phyloP scores from a whole-genome alignment of 1,140 invertebrate species.

The Eciton burchellii region DNA sequence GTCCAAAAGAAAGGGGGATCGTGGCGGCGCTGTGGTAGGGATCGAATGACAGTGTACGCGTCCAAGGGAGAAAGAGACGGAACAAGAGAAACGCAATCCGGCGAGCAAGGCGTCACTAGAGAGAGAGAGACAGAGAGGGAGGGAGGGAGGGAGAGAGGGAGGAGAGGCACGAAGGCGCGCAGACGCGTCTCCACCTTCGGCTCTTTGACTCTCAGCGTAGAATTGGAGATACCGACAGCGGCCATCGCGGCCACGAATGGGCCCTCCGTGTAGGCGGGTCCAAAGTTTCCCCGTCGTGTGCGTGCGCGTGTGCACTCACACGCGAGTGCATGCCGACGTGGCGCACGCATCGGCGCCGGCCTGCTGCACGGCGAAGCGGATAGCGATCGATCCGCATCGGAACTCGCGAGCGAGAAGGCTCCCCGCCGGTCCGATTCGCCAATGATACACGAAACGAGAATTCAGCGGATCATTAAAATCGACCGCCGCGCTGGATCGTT shows the following conservation, averaged over 20 bases:
- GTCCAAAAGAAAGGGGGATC: constrained; percentile 38
- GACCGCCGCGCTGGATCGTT: no score
- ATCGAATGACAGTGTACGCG: constrained; percentile 34
- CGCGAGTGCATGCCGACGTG: not conserved
- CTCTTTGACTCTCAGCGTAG: constrained; percentile 62
- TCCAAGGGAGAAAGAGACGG: not conserved
- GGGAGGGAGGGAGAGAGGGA: no score
- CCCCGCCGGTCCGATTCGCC: no score
- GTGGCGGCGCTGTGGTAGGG: constrained; percentile 13
- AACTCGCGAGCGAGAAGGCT: no score
- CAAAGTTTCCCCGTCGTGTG: constrained; percentile 68
- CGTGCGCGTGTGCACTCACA: not conserved
- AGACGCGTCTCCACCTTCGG: constrained; percentile 84
- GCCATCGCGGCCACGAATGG: constrained; percentile 83
- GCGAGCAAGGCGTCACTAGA: constrained; percentile 37
- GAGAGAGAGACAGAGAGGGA: constrained; percentile 67
- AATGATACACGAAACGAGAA: no score
- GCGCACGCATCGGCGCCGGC: not conserved
- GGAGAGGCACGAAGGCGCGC: constrained; percentile 73
- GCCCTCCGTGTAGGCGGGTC: constrained; percentile 83
- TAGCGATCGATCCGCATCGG: not conserved
- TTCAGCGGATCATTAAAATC: no score
- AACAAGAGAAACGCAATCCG: constrained; percentile 28
- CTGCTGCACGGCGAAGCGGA: not conserved
- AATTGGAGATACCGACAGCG: constrained; percentile 82